Percentiles rank a stretch among this genome's conserved stretches.
These are phyloP conservation scores for Samia ricini DNA, from an alignment of 1,140 invertebrate genomes.

Conservation along the genomic window DNA sequence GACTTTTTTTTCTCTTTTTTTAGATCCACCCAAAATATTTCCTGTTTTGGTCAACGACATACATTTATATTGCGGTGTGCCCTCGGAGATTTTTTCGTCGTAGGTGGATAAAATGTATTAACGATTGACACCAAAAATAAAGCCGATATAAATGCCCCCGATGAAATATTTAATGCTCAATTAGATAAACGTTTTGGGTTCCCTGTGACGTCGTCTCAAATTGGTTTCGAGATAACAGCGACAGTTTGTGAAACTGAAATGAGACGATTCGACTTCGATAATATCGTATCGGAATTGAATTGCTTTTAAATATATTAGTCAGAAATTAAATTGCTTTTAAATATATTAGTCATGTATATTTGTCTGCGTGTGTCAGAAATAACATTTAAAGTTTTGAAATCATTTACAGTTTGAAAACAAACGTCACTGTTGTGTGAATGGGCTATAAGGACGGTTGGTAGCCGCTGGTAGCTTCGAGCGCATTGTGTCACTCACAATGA, in stretches of 20 bases:
- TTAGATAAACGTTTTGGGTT: constrained; percentile 75
- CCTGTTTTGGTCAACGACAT: constrained; percentile 62
- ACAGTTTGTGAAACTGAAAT: constrained; percentile 58
- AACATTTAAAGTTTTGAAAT: constrained; percentile 11
- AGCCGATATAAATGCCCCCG: constrained; percentile 70
- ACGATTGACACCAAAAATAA: constrained; percentile 64
- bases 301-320: neutral
- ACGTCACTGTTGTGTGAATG: constrained; percentile 71
- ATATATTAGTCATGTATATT: neutral
- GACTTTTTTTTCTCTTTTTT: constrained; percentile 39
- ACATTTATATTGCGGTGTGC: constrained; percentile 53
- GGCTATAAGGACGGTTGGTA: constrained; percentile 43
- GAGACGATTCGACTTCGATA: constrained; percentile 34
- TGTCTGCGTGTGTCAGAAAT: neutral
- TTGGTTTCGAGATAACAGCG: constrained; percentile 63
- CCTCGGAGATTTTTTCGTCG: constrained; percentile 58
- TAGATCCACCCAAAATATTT: constrained; percentile 64
- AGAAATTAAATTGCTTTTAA: neutral
- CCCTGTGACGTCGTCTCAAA: constrained; percentile 65
- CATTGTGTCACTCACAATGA: constrained; percentile 72
- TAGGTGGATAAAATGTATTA: constrained; percentile 71
- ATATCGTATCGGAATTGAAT: neutral
- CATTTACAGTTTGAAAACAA: constrained; percentile 70
- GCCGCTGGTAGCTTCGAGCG: constrained; percentile 57
- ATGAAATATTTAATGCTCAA: constrained; percentile 76